A percentile compares a stretch with the other conserved stretches of the same genome.
Conservation (phyloP, 2,113 vertebrate species). For the Cyanocitta stelleri region DNA sequence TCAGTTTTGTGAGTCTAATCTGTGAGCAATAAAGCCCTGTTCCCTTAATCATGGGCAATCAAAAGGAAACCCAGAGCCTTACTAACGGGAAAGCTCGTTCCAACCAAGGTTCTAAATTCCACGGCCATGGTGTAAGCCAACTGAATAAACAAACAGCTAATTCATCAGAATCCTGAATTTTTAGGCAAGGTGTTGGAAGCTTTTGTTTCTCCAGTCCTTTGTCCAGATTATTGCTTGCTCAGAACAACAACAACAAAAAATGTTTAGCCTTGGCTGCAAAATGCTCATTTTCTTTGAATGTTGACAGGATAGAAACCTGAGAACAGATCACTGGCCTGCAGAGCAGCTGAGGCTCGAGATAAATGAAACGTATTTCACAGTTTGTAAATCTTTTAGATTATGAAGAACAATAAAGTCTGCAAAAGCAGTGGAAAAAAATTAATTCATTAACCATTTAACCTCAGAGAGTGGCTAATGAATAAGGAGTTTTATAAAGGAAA, state of each 20-base stretch:
- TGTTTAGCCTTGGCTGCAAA: background rate
- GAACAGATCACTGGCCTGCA: background rate
- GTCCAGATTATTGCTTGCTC: background rate
- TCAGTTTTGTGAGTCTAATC: background rate
- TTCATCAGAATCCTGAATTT: background rate
- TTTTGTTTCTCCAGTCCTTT: background rate
- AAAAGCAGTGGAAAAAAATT: background rate
- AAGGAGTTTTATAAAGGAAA: background rate
- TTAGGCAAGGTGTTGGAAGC: background rate
- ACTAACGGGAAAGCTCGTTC: background rate
- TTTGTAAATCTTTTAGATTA: background rate
- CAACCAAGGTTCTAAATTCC: slow-evolving; percentile 10
- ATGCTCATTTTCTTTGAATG: background rate
- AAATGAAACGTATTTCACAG: background rate
- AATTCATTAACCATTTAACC: background rate
- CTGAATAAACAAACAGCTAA: slow-evolving; percentile 31
- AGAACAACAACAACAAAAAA: background rate
- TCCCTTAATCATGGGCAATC: background rate
- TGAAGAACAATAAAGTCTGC: background rate
- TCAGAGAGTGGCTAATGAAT: background rate
- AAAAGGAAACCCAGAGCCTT: background rate
- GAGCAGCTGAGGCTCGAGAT: background rate
- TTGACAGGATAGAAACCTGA: background rate
- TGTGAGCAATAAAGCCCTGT: slow-evolving; percentile 1
- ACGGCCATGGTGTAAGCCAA: background rate